A percentile compares a stretch with the other conserved stretches of the same genome.
Conservation (phyloP, 2,797 vertebrate species). For the Periparus ater region DNA sequence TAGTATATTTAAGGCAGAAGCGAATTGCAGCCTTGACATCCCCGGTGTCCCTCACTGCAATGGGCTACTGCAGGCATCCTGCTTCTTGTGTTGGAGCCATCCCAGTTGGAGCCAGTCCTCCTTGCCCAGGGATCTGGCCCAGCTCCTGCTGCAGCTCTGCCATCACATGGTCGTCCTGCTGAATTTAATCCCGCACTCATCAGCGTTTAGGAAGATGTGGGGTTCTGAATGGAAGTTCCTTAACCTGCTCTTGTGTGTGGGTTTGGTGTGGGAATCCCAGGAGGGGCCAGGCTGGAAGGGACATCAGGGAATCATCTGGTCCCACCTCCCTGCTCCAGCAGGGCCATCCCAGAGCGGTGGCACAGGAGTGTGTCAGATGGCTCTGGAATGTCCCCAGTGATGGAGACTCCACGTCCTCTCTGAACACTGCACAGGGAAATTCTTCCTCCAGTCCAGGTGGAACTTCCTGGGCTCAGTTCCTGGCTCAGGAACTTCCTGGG, state of each 20-base stretch:
- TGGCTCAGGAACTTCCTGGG: background rate
- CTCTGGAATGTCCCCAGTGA: background rate
- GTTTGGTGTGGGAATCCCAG: background rate
- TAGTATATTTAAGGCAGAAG: background rate
- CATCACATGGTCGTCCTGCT: background rate
- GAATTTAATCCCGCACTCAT: background rate
- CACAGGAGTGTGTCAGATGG: background rate
- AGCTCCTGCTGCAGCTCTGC: background rate
- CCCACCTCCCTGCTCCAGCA: background rate
- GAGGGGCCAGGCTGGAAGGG: background rate
- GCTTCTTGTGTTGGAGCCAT: conserved; percentile 17
- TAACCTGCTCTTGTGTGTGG: rapidly evolving
- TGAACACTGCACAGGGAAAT: background rate
- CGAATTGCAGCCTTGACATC: conserved; percentile 15
- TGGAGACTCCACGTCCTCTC: background rate
- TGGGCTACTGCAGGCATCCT: background rate
- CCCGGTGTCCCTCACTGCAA: background rate
- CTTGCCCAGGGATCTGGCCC: background rate
- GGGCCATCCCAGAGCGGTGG: background rate
- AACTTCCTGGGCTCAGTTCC: background rate
- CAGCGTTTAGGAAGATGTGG: background rate
- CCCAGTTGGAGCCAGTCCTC: background rate
- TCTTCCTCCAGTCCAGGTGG: background rate
- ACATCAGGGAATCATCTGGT: background rate
- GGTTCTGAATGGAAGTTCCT: background rate